Percentiles rank a stretch among this genome's conserved stretches.
These are phyloP conservation scores for Chironomus tentans DNA, from an alignment of 2,888 invertebrate genomes.

Conservation along the genomic window DNA sequence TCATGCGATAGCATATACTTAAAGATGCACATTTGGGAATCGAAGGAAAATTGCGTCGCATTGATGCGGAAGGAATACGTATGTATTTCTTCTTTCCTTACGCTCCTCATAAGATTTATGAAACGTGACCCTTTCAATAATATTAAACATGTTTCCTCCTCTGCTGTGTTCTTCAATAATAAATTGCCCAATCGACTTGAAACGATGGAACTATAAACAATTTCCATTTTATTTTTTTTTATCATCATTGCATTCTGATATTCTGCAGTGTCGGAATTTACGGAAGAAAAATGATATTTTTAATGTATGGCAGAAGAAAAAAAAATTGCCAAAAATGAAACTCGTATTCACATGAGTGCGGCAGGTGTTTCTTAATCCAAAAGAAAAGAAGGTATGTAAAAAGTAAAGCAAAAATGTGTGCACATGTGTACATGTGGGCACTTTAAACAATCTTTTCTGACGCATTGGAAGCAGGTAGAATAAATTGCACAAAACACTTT, in stretches of 20 bases:
- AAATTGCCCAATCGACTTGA: not conserved
- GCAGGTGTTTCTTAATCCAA: slow-evolving; percentile 21
- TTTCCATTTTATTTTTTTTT: too few relatives aligned
- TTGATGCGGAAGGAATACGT: not conserved
- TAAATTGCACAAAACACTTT: too few relatives aligned
- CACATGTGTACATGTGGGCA: not conserved
- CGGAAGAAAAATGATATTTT: slow-evolving; percentile 1
- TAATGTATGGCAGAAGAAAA: not conserved
- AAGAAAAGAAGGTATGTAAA: not conserved
- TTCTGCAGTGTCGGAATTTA: not conserved
- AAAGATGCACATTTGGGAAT: slow-evolving; percentile 18
- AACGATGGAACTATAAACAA: not conserved
- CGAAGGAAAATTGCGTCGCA: slow-evolving; percentile 21
- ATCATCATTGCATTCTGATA: not conserved
- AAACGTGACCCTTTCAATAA: slow-evolving; percentile 16
- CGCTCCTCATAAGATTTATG: not conserved
- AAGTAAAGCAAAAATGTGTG: not conserved
- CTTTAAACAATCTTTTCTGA: not conserved
- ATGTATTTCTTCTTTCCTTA: too few relatives aligned
- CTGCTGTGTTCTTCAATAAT: not conserved
- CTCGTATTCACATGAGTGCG: slow-evolving; percentile 1
- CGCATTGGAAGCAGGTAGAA: too few relatives aligned
- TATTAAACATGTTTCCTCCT: not conserved
- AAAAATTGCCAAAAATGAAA: not conserved
- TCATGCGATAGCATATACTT: not conserved